Base-by-base conservation (phyloP, 2,888 invertebrate species). In the Yponomeuta malinellus region DNA sequence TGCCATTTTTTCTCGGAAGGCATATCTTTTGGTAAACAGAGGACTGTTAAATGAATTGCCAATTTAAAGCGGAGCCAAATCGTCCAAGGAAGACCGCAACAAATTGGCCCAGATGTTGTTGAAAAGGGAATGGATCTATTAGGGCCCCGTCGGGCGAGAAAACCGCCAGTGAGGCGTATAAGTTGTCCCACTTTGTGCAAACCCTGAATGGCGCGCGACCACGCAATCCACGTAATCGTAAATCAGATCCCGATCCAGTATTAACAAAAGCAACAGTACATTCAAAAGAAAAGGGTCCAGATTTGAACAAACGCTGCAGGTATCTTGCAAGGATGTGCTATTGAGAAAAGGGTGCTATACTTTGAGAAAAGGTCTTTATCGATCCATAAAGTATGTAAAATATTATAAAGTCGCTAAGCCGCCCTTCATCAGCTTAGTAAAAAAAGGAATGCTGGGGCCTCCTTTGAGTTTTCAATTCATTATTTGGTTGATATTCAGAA, bases 361-460 rank as follows among this genome's bases (percentile, higher is more conserved):
- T 84, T 79, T 73, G 76, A 85, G 89, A 89, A 89, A 87, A 88
- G 83, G 80, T 79, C 83, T 88, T 88, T 88, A 89, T 88, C 86
- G 87, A 81, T 89, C 88, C 87, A 88, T 87, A 88, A 89, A 89
- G 84, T 86, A 84, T 86, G 85, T 86, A 23, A 23, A 23, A 23
- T 89, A 87, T 87, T 88, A 87, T 88, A 84, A 86, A 88, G 85
- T 85, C 85, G 83, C 83, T 80, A 79, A 79, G 81, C 78, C 79
- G 79, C 78, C 74, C 73, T 15, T 59, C 52, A 76, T 76, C 75
- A 74, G 75, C 71, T 43, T 73, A 74, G 74, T 74, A 74, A 81
- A 83, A 84, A 77, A 72, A 82, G 79, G 79, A 84, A 83, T 79
- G 77, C 9, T 15, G 64, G 23, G 52, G 52, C 52, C 52, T 59